Conservation (phyloP, 2,797 vertebrate genomes). For the Helarctos malayanus region DNA sequence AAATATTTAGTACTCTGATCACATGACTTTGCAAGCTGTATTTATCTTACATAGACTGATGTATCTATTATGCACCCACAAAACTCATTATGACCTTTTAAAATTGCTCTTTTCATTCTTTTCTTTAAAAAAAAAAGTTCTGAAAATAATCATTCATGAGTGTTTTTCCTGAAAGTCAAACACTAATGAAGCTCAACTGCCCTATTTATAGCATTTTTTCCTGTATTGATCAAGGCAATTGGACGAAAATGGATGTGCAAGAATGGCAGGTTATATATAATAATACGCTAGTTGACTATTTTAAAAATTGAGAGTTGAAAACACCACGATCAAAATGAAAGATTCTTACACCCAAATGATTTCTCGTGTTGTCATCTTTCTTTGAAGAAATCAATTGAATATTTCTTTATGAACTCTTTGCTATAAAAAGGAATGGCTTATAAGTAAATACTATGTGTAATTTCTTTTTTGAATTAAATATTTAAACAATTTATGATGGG, state of each 20-base stretch:
- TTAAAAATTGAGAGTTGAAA: conserved; percentile 49
- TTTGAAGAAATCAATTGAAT: conserved; percentile 60
- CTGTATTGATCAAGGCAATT: conserved; percentile 39
- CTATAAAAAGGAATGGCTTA: background rate
- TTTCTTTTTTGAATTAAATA: conserved; percentile 62
- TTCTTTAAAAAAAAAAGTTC: conserved; percentile 32
- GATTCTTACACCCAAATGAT: background rate
- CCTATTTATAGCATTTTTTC: background rate
- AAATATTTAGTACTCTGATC: background rate
- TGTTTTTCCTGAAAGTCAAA: conserved; percentile 23
- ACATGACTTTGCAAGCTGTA: background rate
- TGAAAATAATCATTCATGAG: conserved; percentile 2
- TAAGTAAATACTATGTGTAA: background rate
- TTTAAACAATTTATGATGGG: conserved; percentile 23
- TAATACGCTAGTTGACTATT: background rate
- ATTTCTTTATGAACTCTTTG: conserved; percentile 51
- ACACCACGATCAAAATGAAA: conserved; percentile 31
- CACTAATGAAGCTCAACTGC: background rate
- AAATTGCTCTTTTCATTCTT: conserved; percentile 21
- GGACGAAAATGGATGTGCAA: background rate
- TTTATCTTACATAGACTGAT: background rate
- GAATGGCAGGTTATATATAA: background rate
- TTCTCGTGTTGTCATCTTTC: conserved; percentile 19
- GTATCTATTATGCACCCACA: background rate
- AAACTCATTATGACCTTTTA: background rate